phyloP scores from a whole-genome alignment of 2,113 vertebrate species.

The Zeus faber region DNA sequence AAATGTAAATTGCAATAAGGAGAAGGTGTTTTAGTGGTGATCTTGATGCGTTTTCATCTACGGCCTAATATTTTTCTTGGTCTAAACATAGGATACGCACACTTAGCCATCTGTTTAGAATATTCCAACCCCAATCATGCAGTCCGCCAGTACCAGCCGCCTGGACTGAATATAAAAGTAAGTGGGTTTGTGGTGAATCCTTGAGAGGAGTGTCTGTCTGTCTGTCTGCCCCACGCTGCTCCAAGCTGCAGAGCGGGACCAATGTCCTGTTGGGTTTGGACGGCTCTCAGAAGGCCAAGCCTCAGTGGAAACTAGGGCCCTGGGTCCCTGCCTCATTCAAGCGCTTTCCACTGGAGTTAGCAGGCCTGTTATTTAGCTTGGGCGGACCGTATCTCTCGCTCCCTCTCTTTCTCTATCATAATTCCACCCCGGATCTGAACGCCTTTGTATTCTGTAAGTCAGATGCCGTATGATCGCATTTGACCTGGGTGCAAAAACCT shows the following conservation, averaged over 20 bases:
- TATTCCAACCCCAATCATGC: constrained; percentile 16
- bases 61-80: too few relatives aligned
- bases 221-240: constrained; percentile 10
- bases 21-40: too few relatives aligned
- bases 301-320: constrained; percentile 48
- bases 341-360: constrained; percentile 47
- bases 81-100: neutral
- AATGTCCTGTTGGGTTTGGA: constrained; percentile 41
- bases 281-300: constrained; percentile 9
- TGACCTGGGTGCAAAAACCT: too few relatives aligned
- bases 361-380: constrained; percentile 53
- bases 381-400: constrained; percentile 1
- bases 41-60: too few relatives aligned
- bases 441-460: too few relatives aligned
- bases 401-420: neutral
- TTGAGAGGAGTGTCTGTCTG: constrained; percentile 28
- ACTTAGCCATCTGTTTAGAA: neutral
- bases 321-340: constrained; percentile 15
- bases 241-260: constrained; percentile 11
- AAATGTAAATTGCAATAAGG: too few relatives aligned
- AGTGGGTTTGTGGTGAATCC: constrained; percentile 40
- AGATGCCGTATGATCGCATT: too few relatives aligned
- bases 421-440: too few relatives aligned
- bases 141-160: constrained; percentile 10
- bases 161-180: constrained; percentile 10